phyloP scores from a whole-genome alignment of 64 coral and sea anemone species.

The Montipora efflorescens region DNA sequence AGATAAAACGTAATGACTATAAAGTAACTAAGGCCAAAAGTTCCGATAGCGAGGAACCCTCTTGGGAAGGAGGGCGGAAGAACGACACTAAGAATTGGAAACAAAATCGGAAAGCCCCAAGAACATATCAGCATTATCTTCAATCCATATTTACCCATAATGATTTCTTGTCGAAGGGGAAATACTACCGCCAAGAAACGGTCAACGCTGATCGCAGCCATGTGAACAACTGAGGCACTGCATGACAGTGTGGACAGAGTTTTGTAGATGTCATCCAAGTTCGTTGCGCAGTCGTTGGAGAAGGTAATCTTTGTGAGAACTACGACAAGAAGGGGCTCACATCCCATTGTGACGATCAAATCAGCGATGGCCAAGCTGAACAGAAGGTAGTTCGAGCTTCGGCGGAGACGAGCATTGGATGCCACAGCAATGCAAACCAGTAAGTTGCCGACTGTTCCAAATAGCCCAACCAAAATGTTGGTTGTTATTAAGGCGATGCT shows the following conservation, averaged over 20 bases:
- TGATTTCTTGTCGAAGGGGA: constrained; percentile 20
- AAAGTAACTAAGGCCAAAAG: background rate
- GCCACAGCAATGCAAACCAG: constrained; percentile 3
- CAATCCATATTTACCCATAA: constrained; percentile 10
- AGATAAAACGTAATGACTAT: background rate
- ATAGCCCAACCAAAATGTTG: background rate
- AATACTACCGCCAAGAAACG: constrained; percentile 15
- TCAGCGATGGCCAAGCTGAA: constrained; percentile 16
- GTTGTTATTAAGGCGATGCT: background rate
- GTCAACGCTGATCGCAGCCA: constrained; percentile 27
- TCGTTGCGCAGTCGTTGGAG: background rate
- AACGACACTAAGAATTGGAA: background rate
- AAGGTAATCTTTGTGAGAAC: background rate
- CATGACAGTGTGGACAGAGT: constrained; percentile 2
- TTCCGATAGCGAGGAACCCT: background rate
- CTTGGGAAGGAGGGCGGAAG: background rate
- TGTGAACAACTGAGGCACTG: background rate
- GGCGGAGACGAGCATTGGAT: constrained; percentile 9
- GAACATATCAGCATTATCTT: background rate
- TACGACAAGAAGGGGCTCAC: constrained; percentile 6
- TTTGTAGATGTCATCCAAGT: background rate
- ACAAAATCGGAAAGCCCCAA: background rate
- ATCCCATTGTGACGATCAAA: constrained; percentile 29
- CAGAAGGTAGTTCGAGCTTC: constrained; percentile 10
- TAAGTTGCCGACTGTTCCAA: constrained; percentile 37